These are phyloP conservation scores for Cranoglanis bouderius DNA, from an alignment of 2,113 vertebrate species.

Conservation along the genomic window DNA sequence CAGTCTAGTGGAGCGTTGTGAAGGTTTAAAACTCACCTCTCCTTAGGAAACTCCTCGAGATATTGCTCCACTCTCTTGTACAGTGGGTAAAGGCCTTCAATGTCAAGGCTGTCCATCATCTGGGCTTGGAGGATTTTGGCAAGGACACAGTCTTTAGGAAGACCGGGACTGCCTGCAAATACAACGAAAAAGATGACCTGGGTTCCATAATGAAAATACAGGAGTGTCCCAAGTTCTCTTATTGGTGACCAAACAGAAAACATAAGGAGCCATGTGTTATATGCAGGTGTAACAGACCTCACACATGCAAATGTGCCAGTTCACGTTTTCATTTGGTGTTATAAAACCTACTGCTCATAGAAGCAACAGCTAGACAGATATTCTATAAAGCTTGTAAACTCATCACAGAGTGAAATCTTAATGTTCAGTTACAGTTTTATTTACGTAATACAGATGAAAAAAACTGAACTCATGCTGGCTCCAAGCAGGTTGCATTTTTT, in stretches of 20 bases:
- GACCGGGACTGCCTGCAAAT: constrained; percentile 72
- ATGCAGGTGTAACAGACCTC: background rate
- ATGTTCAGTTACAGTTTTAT: background rate
- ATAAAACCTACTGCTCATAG: background rate
- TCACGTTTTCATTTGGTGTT: background rate
- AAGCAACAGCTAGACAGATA: background rate
- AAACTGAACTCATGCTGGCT: background rate
- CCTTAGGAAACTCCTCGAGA: constrained; percentile 89
- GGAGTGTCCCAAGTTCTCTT: background rate
- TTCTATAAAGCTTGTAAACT: background rate
- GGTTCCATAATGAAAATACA: background rate
- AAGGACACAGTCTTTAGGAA: constrained; percentile 88
- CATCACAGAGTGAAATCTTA: background rate
- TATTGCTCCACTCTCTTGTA: constrained; percentile 88
- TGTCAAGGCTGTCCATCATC: constrained; percentile 93
- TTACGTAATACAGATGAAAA: background rate
- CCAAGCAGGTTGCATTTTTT: background rate
- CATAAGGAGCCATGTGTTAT: background rate
- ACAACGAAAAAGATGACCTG: background rate
- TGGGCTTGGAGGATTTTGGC: constrained; percentile 91
- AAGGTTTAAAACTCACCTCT: constrained; percentile 76
- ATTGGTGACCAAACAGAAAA: background rate
- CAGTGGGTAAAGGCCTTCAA: constrained; percentile 91
- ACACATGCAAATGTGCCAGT: background rate
- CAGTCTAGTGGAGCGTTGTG: background rate